Conservation (phyloP, 2,888 invertebrate species). For the Eupithecia subfuscata region DNA sequence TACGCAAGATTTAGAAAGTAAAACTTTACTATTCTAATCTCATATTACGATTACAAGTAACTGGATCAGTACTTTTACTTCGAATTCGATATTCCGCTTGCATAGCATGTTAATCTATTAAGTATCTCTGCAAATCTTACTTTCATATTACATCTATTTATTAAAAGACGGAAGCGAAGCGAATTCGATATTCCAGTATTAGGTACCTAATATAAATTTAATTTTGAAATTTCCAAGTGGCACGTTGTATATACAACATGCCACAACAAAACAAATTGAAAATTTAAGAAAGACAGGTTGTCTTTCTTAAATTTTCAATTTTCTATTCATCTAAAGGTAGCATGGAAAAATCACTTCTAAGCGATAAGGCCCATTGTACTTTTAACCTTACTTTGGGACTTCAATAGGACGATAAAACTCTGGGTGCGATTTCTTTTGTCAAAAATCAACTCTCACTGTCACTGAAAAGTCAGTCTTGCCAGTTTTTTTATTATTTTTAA, state of each 20-base stretch:
- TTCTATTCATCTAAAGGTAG: no score
- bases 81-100: conserved; percentile 44
- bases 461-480: background rate
- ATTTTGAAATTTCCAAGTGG: background rate
- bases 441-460: no score
- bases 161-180: background rate
- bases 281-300: no score
- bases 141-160: background rate
- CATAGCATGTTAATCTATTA: conserved; percentile 22
- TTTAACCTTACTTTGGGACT: no score
- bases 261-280: no score
- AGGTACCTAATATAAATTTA: background rate
- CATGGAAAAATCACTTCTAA: no score
- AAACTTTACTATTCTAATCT: conserved; percentile 53
- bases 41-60: conserved; percentile 47
- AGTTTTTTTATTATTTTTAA: background rate
- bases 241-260: no score
- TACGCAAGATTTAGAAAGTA: conserved; percentile 53
- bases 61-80: conserved; percentile 59
- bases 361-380: no score
- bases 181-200: no score
- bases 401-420: no score
- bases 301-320: no score
- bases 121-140: conserved; percentile 3
- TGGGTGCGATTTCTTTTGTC: no score